These are phyloP conservation scores for Plagiodera versicolora DNA, from an alignment of 2,888 invertebrate species.

Conservation along the genomic window DNA sequence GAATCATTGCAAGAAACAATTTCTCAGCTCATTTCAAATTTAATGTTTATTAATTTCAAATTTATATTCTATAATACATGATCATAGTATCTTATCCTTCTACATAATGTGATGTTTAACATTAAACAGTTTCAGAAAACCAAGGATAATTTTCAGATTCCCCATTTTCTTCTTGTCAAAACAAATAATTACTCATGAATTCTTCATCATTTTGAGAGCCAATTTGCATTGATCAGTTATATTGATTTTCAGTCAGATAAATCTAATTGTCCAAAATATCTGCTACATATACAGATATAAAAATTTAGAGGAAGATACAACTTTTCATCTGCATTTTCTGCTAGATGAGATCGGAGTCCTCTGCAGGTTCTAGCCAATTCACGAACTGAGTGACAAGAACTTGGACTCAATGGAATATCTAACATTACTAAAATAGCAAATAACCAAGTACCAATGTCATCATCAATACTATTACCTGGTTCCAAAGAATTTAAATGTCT, in stretches of 20 bases:
- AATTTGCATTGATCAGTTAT: too few relatives aligned
- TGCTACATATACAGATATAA: conserved; percentile 73
- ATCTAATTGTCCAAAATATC: conserved; percentile 76
- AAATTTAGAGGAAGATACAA: conserved; percentile 65
- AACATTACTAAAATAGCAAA: conserved; percentile 63
- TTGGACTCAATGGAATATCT: conserved; percentile 65
- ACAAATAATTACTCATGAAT: too few relatives aligned
- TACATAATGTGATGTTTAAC: too few relatives aligned
- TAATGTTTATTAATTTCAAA: not conserved
- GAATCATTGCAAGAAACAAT: not conserved
- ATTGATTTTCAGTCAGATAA: conserved; percentile 59
- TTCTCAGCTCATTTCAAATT: not conserved
- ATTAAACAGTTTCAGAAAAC: too few relatives aligned
- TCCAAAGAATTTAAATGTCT: conserved; percentile 35
- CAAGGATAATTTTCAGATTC: too few relatives aligned
- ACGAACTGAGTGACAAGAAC: conserved; percentile 61
- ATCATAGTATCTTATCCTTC: too few relatives aligned
- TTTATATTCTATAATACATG: too few relatives aligned
- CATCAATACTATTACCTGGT: conserved; percentile 50
- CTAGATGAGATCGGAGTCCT: conserved; percentile 44
- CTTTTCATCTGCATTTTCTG: conserved; percentile 48
- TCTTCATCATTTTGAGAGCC: too few relatives aligned
- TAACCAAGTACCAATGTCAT: conserved; percentile 63
- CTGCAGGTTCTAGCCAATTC: conserved; percentile 61
- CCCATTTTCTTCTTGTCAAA: too few relatives aligned